Conservation (phyloP, 2,888 invertebrate species). For the Caenorhabditis zanzibari region DNA sequence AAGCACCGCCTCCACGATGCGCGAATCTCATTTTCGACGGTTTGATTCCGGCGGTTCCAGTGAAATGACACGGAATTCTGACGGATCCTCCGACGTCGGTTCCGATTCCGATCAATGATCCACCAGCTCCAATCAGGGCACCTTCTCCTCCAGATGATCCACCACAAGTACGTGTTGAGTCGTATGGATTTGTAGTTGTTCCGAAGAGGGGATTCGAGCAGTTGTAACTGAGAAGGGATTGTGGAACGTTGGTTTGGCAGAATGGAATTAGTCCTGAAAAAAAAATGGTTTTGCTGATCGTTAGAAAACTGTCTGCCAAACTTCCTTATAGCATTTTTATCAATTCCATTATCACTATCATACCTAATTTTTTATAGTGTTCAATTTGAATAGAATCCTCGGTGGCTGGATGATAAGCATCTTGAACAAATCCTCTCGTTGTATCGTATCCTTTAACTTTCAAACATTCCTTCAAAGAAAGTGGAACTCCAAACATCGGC, state of each 20-base stretch:
- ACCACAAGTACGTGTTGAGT: conserved; percentile 69
- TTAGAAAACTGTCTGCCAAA: not conserved
- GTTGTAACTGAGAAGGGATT: conserved; percentile 81
- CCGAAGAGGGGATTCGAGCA: conserved; percentile 84
- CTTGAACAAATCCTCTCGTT: conserved; percentile 82
- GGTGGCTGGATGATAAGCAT: conserved; percentile 73
- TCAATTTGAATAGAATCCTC: conserved; percentile 72
- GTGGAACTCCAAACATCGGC: conserved; percentile 79
- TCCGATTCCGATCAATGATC: conserved; percentile 83
- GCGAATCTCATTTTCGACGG: conserved; percentile 77
- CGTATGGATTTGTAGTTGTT: conserved; percentile 67
- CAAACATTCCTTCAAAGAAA: conserved; percentile 80
- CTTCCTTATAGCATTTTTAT: conserved; percentile 36
- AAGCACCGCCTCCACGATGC: conserved; percentile 71
- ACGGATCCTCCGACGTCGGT: conserved; percentile 85
- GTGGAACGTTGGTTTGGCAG: conserved; percentile 85
- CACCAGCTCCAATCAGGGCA: conserved; percentile 83
- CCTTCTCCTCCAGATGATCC: conserved; percentile 74
- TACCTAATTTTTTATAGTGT: conserved; percentile 71
- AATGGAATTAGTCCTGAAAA: conserved; percentile 85
- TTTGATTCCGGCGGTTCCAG: conserved; percentile 84
- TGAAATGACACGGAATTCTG: conserved; percentile 85
- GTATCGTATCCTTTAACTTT: conserved; percentile 79
- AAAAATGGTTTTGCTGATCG: not conserved
- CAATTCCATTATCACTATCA: conserved; percentile 1